Conservation (phyloP, 2,113 vertebrate species). For the Hypanus sabinus region DNA sequence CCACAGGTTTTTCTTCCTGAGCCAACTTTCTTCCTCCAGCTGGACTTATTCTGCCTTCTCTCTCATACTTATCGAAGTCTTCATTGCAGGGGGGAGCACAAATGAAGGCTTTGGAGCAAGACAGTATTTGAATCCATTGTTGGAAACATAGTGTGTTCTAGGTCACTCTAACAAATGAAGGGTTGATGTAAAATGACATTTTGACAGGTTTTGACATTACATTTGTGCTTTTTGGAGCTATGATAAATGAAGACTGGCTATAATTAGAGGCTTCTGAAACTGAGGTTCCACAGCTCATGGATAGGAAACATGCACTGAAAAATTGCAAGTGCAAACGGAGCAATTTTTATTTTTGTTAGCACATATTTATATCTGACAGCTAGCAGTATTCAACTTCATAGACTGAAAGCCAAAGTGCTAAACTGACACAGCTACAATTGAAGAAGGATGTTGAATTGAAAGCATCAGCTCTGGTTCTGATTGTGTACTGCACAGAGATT, state of each 20-base stretch:
- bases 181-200: neutral
- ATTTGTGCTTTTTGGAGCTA: neutral
- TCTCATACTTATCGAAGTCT: neutral
- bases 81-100: neutral
- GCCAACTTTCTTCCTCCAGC: neutral
- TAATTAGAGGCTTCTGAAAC: neutral
- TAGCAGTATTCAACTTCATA: neutral
- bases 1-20: neutral
- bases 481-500: neutral
- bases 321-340: neutral
- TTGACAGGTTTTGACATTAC: neutral
- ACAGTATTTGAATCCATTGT: neutral
- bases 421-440: slow-evolving; percentile 7
- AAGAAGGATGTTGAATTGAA: slow-evolving; percentile 15
- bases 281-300: neutral
- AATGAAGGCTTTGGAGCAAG: neutral
- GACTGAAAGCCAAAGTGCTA: neutral
- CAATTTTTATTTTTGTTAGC: neutral
- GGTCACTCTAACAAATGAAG: neutral
- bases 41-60: neutral
- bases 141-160: neutral
- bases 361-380: slow-evolving; percentile 10
- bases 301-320: neutral
- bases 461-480: neutral
- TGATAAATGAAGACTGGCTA: neutral